Percentiles rank a stretch among this genome's conserved stretches.
These are phyloP conservation scores for Nannoperca australis DNA, from an alignment of 2,797 vertebrate species.

Conservation along the genomic window DNA sequence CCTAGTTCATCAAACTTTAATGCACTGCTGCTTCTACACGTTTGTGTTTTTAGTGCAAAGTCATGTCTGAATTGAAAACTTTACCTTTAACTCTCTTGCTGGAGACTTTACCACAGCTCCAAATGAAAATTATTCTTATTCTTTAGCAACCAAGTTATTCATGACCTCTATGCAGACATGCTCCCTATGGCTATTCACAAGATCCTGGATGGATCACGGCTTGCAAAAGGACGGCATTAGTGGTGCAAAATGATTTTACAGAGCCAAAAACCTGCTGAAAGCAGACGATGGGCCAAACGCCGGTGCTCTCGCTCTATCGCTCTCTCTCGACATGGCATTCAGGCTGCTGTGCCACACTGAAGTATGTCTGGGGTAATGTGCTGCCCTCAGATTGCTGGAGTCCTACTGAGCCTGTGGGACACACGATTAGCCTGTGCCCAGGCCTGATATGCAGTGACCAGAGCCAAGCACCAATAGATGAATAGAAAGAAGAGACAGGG, in stretches of 20 bases:
- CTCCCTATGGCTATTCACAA: conserved; percentile 20
- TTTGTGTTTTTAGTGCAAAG: conserved; percentile 65
- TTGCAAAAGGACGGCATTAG: conserved; percentile 53
- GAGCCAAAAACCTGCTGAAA: conserved; percentile 62
- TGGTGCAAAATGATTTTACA: conserved; percentile 53
- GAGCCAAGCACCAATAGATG: conserved; percentile 55
- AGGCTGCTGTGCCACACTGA: conserved; percentile 57
- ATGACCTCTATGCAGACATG: not conserved
- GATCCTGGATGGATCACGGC: conserved; percentile 38
- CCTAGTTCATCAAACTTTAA: conserved; percentile 74
- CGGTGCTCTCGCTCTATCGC: conserved; percentile 31
- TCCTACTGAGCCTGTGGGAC: conserved; percentile 65
- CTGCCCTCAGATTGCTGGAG: conserved; percentile 66
- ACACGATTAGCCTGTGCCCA: conserved; percentile 67
- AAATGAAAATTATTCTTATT: conserved; percentile 22
- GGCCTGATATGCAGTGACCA: conserved; percentile 55
- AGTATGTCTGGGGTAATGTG: conserved; percentile 63
- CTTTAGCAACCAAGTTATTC: conserved; percentile 15
- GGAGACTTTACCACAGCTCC: conserved; percentile 16
- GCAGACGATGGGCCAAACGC: conserved; percentile 40
- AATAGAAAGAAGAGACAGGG: conserved; percentile 33
- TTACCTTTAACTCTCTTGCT: conserved; percentile 20
- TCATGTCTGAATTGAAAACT: conserved; percentile 55
- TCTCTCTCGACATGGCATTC: conserved; percentile 62
- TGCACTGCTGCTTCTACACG: conserved; percentile 39